Evolutionary conservation across 1,140 invertebrate genomes (phyloP), one percentile per base, ranked within the genome.

Genomic region (Maconellicoccus hirsutus): DNA sequence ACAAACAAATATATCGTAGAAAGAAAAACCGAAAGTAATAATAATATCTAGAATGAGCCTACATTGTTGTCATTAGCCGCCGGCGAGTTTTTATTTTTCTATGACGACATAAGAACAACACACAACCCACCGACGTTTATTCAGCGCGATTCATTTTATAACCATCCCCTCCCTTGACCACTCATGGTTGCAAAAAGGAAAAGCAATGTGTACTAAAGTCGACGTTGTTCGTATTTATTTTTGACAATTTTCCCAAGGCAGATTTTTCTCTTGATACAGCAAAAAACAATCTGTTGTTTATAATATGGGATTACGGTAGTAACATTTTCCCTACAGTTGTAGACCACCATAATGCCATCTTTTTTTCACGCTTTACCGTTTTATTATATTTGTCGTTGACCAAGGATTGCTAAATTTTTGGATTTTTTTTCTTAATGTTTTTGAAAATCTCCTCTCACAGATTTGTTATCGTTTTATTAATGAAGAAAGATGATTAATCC

Each of bases 221-320:
- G 42, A 52, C n/a, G 42, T 52, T 19, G 42, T 3, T 52, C n/a
- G 42, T 52, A 16, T 52, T 52, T 52, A 52, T 52, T 52, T 52
- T 52, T 52, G 42, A 52, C 42, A 52, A 52, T 52, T 52, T 52
- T 52, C 42, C 42, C 42, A 52, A 52, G 42, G 42, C 42, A 52
- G 42, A 52, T 52, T 52, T 52, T 52, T 52, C 42, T 52, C 42
- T 14, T 52, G 42, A 52, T 52, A 52, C 42, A 52, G 42, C 42
- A 52, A 52, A 52, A 52, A 52, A 52, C 42, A 52, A 52, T 52
- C 42, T 52, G 42, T 52, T 52, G 42, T 52, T 52, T 52, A 52
- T 52, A 52, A 19, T 52, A 52, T 16, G 2, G 42, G 16, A 52
- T 52, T 52, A 52, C 16, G n/a, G 42, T 52, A 16, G 42, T 52